phyloP scores from a whole-genome alignment of 2,797 vertebrate species.

The Siniperca undulata region DNA sequence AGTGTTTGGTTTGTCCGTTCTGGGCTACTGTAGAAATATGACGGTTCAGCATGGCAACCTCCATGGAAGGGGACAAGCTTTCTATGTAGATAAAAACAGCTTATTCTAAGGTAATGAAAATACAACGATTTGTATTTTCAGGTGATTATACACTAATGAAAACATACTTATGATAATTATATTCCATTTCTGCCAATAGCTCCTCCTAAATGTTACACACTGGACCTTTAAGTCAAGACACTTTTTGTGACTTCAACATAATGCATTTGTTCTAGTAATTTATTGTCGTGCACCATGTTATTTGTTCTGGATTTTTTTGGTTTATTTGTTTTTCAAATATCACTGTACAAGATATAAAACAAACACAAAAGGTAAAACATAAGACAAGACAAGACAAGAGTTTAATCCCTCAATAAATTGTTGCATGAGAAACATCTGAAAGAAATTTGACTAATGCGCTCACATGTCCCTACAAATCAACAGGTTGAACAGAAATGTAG shows the following conservation, averaged over 20 bases:
- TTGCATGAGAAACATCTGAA: background rate
- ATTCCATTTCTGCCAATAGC: no score
- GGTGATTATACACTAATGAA: no score
- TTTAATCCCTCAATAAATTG: background rate
- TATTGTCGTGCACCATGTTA: background rate
- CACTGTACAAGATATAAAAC: background rate
- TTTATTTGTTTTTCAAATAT: background rate
- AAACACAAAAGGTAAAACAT: background rate
- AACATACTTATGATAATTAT: no score
- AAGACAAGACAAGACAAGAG: background rate
- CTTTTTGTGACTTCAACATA: background rate
- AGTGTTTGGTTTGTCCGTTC: no score
- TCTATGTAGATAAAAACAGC: no score
- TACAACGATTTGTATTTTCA: no score
- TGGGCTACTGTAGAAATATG: no score
- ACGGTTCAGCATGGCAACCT: no score
- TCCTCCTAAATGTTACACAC: no score
- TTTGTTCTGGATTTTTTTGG: background rate
- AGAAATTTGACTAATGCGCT: background rate
- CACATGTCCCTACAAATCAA: background rate
- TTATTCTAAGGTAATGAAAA: no score
- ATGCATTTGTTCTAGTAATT: background rate
- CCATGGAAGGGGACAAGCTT: no score
- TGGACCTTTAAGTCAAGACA: background rate
- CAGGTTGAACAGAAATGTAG: background rate